These are phyloP conservation scores for Aethes cnicana DNA, from an alignment of 2,888 invertebrate genomes.

Conservation along the genomic window DNA sequence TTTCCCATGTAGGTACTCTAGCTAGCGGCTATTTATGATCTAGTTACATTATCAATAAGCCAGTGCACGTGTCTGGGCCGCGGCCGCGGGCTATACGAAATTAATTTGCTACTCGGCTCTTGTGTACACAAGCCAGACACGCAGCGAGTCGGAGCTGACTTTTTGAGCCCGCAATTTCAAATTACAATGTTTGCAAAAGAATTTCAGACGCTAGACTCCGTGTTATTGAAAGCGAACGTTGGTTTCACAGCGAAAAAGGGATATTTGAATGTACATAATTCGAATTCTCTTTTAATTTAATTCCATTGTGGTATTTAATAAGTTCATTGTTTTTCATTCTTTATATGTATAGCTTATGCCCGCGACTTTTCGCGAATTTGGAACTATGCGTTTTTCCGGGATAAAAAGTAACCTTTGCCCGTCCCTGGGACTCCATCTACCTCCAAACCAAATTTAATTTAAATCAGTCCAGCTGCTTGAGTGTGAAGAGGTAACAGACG, in stretches of 20 bases:
- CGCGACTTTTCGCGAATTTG: too few species aligned
- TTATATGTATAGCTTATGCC: too few species aligned
- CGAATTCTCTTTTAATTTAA: too few species aligned
- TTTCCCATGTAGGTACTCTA: conserved; percentile 21
- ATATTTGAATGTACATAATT: too few species aligned
- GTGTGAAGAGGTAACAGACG: too few species aligned
- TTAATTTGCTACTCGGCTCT: conserved; percentile 74
- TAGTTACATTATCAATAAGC: conserved; percentile 32
- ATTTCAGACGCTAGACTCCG: not conserved
- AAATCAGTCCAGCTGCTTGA: too few species aligned
- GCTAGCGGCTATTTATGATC: conserved; percentile 24
- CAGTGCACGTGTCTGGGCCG: conserved; percentile 60
- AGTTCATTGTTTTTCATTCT: too few species aligned
- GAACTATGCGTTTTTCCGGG: too few species aligned
- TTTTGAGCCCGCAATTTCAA: conserved; percentile 29
- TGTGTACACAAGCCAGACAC: conserved; percentile 65
- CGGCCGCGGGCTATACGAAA: conserved; percentile 68
- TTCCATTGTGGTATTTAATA: too few species aligned
- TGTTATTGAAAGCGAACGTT: not conserved
- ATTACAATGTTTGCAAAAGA: conserved; percentile 8
- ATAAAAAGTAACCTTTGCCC: too few species aligned
- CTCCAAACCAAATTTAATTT: too few species aligned
- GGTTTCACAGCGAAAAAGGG: conserved; percentile 10
- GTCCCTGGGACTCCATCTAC: too few species aligned
- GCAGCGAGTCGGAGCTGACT: conserved; percentile 43